Conservation (phyloP, 2,113 vertebrate genomes). For the Pseudorectes ferrugineus region DNA sequence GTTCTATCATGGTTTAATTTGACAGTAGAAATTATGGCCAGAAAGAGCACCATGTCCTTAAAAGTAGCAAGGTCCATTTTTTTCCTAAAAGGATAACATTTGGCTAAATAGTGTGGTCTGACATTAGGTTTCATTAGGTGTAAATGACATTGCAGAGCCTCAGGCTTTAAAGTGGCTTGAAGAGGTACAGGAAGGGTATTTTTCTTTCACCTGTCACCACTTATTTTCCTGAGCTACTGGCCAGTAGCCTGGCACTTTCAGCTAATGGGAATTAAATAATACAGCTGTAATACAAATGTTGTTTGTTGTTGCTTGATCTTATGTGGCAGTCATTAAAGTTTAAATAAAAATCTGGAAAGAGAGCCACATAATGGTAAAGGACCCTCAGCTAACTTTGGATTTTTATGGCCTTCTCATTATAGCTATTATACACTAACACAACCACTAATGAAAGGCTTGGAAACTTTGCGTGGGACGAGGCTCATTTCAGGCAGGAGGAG, state of each 20-base stretch:
- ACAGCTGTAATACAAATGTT: conserved; percentile 71
- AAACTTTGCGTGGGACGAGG: conserved; percentile 67
- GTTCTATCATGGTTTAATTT: conserved; percentile 22
- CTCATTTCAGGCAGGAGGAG: conserved; percentile 67
- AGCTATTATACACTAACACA: conserved; percentile 80
- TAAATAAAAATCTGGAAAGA: conserved; percentile 62
- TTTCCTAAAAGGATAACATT: conserved; percentile 19
- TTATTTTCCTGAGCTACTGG: conserved; percentile 71
- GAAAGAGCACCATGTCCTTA: not conserved
- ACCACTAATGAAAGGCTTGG: conserved; percentile 80
- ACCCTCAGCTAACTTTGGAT: conserved; percentile 72
- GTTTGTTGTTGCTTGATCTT: conserved; percentile 58
- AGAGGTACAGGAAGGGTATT: conserved; percentile 55
- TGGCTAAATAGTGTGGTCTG: conserved; percentile 57
- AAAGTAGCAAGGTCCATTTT: not conserved
- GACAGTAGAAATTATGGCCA: not conserved
- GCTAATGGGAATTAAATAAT: conserved; percentile 76
- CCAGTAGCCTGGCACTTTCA: conserved; percentile 67
- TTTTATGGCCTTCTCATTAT: conserved; percentile 82
- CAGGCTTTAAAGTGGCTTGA: conserved; percentile 69
- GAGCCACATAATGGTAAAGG: conserved; percentile 51
- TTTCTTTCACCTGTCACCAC: conserved; percentile 77
- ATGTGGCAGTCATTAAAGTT: conserved; percentile 68
- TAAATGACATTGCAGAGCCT: conserved; percentile 65
- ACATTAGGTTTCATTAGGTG: conserved; percentile 67